These are phyloP conservation scores for Augochlora pura DNA, from an alignment of 1,140 invertebrate genomes.

Conservation along the genomic window DNA sequence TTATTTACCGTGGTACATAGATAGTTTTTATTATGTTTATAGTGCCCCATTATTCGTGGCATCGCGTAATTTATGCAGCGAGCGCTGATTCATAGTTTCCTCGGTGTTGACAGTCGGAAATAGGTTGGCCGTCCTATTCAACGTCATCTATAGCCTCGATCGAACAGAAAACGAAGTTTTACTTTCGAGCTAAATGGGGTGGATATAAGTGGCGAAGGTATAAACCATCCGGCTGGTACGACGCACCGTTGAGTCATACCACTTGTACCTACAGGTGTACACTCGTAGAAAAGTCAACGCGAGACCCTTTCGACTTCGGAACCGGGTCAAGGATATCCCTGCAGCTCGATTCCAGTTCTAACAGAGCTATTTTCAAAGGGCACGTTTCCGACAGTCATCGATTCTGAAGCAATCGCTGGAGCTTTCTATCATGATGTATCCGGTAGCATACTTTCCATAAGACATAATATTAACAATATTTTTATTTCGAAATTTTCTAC, in stretches of 20 bases:
- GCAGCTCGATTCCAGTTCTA: slow-evolving; percentile 1
- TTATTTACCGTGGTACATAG: too few species aligned
- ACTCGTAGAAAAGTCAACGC: slow-evolving; percentile 5
- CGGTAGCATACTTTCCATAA: too few species aligned
- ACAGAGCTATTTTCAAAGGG: neutral
- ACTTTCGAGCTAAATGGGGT: neutral
- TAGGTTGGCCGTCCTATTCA: neutral
- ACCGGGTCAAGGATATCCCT: slow-evolving; percentile 28
- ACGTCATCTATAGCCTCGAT: neutral
- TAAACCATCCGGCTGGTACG: neutral
- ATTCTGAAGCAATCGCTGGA: too few species aligned
- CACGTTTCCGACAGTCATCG: neutral
- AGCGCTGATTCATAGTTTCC: too few species aligned
- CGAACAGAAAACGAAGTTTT: slow-evolving; percentile 3
- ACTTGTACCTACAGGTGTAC: neutral
- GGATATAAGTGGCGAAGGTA: neutral
- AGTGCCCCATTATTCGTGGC: too few species aligned
- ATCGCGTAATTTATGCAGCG: too few species aligned
- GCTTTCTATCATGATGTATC: neutral
- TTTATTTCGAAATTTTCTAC: too few species aligned
- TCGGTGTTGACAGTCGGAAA: neutral
- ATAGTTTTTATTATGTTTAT: too few species aligned
- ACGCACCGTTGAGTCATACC: slow-evolving; percentile 39
- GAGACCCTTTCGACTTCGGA: neutral
- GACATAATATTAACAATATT: too few species aligned